These are phyloP conservation scores for Chrysaora quinquecirrha DNA, from an alignment of 30 jellyfish, hydroid and myxozoan genomes.

Conservation along the genomic window DNA sequence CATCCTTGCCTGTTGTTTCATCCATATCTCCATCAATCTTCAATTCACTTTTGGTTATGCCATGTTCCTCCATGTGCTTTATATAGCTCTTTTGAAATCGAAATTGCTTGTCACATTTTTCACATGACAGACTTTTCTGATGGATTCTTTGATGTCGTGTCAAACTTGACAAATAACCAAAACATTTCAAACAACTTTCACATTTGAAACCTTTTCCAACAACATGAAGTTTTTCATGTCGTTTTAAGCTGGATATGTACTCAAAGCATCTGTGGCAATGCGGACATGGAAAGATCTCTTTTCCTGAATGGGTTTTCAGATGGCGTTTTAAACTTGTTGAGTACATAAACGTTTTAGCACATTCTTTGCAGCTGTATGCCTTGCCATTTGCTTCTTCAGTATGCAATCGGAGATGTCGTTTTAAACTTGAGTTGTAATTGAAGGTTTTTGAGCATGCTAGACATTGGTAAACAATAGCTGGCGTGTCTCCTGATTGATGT, in stretches of 20 bases:
- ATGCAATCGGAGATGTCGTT: constrained; percentile 70
- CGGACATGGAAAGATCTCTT: constrained; percentile 67
- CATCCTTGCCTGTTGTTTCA: constrained; percentile 9
- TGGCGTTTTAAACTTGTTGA: constrained; percentile 78
- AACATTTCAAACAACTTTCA: constrained; percentile 50
- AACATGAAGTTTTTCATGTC: constrained; percentile 76
- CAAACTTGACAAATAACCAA: constrained; percentile 76
- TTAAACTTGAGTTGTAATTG: constrained; percentile 72
- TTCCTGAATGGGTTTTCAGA: constrained; percentile 57
- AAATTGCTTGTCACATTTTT: constrained; percentile 55
- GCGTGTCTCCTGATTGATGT: constrained; percentile 49
- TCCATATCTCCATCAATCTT: constrained; percentile 28
- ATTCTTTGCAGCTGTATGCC: constrained; percentile 62
- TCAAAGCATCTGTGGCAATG: constrained; percentile 73
- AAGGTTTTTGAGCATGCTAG: constrained; percentile 67
- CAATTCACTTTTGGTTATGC: background rate
- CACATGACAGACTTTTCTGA: constrained; percentile 42
- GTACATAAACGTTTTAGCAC: constrained; percentile 71
- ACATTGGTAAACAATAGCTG: constrained; percentile 46
- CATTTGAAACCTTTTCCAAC: constrained; percentile 75
- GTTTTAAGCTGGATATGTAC: constrained; percentile 65
- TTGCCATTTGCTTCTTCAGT: constrained; percentile 70
- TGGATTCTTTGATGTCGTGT: constrained; percentile 73
- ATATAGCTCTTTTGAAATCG: constrained; percentile 56
- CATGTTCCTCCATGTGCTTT: constrained; percentile 70